Evolutionary conservation across 2,113 vertebrate genomes (phyloP).

Genomic region (Morone chrysops): DNA sequence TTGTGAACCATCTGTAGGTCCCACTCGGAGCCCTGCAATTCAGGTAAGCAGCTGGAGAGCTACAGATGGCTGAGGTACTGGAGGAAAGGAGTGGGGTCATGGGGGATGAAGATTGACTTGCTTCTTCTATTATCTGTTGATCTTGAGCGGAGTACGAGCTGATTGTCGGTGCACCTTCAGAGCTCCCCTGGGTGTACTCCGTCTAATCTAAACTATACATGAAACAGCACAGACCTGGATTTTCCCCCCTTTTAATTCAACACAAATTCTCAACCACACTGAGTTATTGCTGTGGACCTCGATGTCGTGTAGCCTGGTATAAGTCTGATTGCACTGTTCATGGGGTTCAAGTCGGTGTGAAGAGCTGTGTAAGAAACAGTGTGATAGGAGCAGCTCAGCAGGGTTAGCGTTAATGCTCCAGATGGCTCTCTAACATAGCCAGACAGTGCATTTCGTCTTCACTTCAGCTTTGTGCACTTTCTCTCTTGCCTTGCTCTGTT

Average conservation of each 20-base stretch:
- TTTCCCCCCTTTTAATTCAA: background rate
- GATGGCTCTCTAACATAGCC: slow-evolving; percentile 79
- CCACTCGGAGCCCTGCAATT: slow-evolving; percentile 73
- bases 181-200: slow-evolving; percentile 2
- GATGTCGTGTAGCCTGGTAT: slow-evolving; percentile 42
- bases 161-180: slow-evolving; percentile 31
- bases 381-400: slow-evolving; percentile 73
- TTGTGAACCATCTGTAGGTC: slow-evolving; percentile 82
- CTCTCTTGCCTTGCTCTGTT: slow-evolving; percentile 3
- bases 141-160: slow-evolving; percentile 33
- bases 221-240: slow-evolving; percentile 11
- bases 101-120: slow-evolving; percentile 35
- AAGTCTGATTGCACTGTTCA: slow-evolving; percentile 54
- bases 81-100: slow-evolving; percentile 54
- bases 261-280: slow-evolving; percentile 15
- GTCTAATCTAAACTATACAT: slow-evolving; percentile 34
- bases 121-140: slow-evolving; percentile 57
- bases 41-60: slow-evolving; percentile 84
- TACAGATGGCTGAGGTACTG: slow-evolving; percentile 81
- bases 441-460: slow-evolving; percentile 55
- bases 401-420: slow-evolving; percentile 74
- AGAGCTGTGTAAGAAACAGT: slow-evolving; percentile 68
- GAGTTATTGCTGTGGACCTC: slow-evolving; percentile 45
- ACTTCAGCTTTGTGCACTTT: slow-evolving; percentile 38
- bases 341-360: slow-evolving; percentile 61